Evolutionary conservation across 2,113 vertebrate species (phyloP).

Genomic region (Rafetus swinhoei): DNA sequence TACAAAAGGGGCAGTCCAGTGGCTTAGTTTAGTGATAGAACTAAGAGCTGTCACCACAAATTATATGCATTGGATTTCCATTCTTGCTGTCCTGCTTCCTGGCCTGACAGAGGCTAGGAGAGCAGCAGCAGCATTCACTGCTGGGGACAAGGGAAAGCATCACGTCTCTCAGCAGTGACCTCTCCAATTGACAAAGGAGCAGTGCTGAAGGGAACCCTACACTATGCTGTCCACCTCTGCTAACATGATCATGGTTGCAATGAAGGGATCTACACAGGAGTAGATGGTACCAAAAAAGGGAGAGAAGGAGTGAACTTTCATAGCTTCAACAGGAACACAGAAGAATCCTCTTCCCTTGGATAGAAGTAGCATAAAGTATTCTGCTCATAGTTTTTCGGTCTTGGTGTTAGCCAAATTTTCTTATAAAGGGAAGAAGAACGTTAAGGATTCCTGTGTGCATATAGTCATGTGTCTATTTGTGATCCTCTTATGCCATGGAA

Average conservation of each 20-base stretch:
- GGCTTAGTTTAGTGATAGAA: conserved; percentile 8
- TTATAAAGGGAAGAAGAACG: neutral
- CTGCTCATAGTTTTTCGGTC: neutral
- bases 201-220: neutral
- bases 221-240: neutral
- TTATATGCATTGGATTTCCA: conserved; percentile 50
- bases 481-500: neutral
- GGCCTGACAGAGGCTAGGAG: conserved; percentile 38
- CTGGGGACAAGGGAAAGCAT: conserved; percentile 24
- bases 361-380: neutral
- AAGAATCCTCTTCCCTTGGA: neutral
- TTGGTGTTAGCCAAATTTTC: neutral
- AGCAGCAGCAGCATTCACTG: conserved; percentile 26
- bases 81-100: conserved; percentile 51
- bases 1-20: neutral
- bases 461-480: neutral
- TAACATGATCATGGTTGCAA: neutral
- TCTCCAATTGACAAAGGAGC: neutral
- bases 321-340: neutral
- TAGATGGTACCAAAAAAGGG: neutral
- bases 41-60: neutral
- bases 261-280: neutral
- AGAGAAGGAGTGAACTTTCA: neutral
- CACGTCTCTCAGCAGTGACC: conserved; percentile 21
- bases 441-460: neutral